These are phyloP conservation scores for Campylorhamphus procurvoides DNA, from an alignment of 2,113 vertebrate genomes.

Conservation along the genomic window DNA sequence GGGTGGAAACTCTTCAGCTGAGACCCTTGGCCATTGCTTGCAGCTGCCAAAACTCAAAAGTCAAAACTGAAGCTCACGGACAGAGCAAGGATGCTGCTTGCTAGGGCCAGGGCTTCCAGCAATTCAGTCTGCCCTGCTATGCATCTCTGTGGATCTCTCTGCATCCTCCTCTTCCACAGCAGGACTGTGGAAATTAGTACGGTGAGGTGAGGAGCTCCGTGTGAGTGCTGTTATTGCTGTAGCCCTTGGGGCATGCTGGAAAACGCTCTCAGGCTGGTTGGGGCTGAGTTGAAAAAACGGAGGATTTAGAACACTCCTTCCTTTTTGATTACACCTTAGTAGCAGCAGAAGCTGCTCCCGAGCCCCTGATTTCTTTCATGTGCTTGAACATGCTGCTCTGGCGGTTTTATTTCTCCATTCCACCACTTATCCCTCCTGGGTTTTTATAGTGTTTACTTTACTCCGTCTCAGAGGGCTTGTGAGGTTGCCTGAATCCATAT, in stretches of 20 bases:
- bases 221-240: fast-evolving
- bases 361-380: not conserved
- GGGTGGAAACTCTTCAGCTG: not conserved
- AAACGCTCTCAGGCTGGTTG: not conserved
- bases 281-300: not conserved
- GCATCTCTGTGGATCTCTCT: not conserved
- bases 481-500: not conserved
- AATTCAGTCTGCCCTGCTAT: not conserved
- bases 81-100: fast-evolving
- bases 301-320: not conserved
- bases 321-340: not conserved
- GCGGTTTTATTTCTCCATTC: not conserved
- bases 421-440: not conserved
- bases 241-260: not conserved
- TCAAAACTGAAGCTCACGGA: not conserved
- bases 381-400: not conserved
- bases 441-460: not conserved
- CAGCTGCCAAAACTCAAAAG: not conserved
- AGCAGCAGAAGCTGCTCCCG: not conserved
- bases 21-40: not conserved
- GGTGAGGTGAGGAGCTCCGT: fast-evolving
- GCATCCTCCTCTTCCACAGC: not conserved
- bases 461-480: not conserved
- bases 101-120: not conserved
- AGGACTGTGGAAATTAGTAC: not conserved